Evolutionary conservation across 1,140 invertebrate genomes (phyloP).

Genomic region (Melanaphis sacchari): DNA sequence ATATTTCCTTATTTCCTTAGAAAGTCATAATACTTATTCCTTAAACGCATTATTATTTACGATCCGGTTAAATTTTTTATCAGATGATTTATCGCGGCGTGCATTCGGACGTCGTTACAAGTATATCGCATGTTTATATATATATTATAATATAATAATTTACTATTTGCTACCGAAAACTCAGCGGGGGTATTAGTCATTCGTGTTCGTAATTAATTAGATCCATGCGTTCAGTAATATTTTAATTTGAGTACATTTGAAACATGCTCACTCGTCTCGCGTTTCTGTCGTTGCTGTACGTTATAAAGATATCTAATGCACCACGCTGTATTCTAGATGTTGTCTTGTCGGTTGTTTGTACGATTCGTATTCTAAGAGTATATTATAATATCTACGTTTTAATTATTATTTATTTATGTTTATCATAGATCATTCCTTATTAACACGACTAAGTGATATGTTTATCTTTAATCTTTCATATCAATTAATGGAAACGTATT

Average conservation of each 20-base stretch:
- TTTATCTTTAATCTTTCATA: background rate
- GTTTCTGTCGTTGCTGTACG: background rate
- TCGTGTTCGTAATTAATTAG: slow-evolving; percentile 47
- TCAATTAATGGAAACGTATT: background rate
- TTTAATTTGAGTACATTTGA: slow-evolving; percentile 28
- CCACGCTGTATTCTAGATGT: background rate
- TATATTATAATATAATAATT: slow-evolving; percentile 22
- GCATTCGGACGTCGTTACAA: background rate
- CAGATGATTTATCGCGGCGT: background rate
- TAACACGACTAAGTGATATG: background rate
- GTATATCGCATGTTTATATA: background rate
- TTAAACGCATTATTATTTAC: slow-evolving; percentile 20
- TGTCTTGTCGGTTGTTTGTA: background rate
- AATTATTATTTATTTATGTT: background rate
- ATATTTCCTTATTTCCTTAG: no score
- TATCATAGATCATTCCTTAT: no score
- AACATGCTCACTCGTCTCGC: background rate
- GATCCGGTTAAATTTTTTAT: background rate
- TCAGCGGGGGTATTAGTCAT: slow-evolving; percentile 25
- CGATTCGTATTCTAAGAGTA: background rate
- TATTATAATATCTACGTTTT: background rate
- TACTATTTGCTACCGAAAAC: slow-evolving; percentile 39
- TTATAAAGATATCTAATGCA: background rate
- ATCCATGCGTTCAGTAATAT: background rate
- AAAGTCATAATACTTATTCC: no score